A percentile compares a stretch with the other conserved stretches of the same genome.
These are phyloP conservation scores for Pollimyrus isidori DNA, from an alignment of 2,113 vertebrate genomes.

Conservation along the genomic window DNA sequence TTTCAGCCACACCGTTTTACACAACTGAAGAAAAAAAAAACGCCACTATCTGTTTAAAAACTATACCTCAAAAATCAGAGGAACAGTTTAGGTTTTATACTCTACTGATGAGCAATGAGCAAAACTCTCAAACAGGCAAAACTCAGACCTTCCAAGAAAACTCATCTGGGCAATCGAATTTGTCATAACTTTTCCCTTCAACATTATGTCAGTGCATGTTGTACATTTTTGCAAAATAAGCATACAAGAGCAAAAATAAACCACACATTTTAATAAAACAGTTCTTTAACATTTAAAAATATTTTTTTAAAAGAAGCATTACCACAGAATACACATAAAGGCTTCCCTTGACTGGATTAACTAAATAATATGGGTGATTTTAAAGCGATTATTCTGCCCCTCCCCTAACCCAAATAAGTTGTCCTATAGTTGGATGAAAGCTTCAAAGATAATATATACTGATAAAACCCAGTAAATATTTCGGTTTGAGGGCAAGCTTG, in stretches of 20 bases:
- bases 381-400: neutral
- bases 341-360: conserved; percentile 28
- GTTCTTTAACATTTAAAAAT: conserved; percentile 49
- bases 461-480: conserved; percentile 56
- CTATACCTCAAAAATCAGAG: neutral
- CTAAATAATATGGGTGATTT: neutral
- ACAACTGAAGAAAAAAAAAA: no score
- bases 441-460: conserved; percentile 39
- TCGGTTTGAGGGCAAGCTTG: conserved; percentile 30
- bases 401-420: neutral
- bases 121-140: neutral
- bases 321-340: conserved; percentile 37
- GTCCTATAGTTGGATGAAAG: conserved; percentile 21
- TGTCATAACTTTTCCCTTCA: neutral
- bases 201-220: neutral
- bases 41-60: neutral
- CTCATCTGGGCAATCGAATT: neutral
- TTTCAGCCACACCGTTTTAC: neutral
- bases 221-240: conserved; percentile 15
- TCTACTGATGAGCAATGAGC: neutral
- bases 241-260: conserved; percentile 44
- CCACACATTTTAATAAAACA: conserved; percentile 55
- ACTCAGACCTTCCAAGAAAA: neutral
- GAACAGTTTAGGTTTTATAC: neutral
- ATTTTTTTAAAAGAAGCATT: conserved; percentile 39